Base-by-base conservation (phyloP, 2,888 invertebrate species). In the Cecidostiba fungosa region DNA sequence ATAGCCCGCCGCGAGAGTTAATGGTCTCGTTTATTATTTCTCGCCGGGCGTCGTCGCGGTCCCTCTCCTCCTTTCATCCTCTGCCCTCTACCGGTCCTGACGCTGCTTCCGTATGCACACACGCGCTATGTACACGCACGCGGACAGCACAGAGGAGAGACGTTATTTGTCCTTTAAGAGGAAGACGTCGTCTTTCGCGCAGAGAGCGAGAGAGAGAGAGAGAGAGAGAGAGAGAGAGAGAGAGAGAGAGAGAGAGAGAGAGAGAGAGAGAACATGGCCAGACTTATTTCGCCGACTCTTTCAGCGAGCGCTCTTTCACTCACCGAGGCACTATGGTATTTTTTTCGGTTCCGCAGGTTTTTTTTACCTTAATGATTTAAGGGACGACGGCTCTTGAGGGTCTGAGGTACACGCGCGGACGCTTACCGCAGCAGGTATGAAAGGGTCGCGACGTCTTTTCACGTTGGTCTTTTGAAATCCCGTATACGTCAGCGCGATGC, bases 21-120 rank as follows among this genome's bases (percentile, higher is more conserved):
- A 92, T 92, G 91, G 90, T 91, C 91, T 92, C 92, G 91, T 92
- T 92, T 92, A 92, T 92, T 92, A 92, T 92, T 92, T 91, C 92
- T 90, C 90, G 89, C 90, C 89, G 90, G 90, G 90, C 90, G 90
- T 88, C 87, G 66, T 66, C 29, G 26, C 88, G 10, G 32, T 39
- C 19, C 32, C 54, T 39, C 70, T 59, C 81, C 88, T 90, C 88
- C 89, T 89, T 90, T 90, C 89, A 88, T 88, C 85, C 88, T 69
- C 23, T 4, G 19, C 23, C 23, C 47, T 10, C 16, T n/a, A 16
- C 59, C 66, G 47, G 66, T 66, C 66, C 66, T 66, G 26, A 2
- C 66, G 0, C 66, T 43, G 43, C 72, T 72, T 72, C 23, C 39
- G 59, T 50, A 47, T 62, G 62, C 39, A 50, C 23, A 43, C 69